Evolutionary conservation across 2,113 vertebrate species (phyloP).

Genomic region (Strix aluco): DNA sequence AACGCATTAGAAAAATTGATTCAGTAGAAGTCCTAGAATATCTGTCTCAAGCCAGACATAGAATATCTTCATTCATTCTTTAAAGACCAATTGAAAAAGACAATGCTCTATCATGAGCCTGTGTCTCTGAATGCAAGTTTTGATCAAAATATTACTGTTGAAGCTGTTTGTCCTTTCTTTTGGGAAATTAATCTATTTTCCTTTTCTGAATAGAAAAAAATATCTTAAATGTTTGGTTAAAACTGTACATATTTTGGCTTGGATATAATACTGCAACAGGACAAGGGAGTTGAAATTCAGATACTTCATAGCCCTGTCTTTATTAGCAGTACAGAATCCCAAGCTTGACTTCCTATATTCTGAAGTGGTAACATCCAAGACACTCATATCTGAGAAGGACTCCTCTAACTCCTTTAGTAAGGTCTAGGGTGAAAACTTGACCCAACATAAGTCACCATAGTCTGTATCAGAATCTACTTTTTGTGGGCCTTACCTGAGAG

Average conservation of each 20-base stretch:
- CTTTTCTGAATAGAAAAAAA: not conserved
- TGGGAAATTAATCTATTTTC: not conserved
- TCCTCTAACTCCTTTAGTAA: not conserved
- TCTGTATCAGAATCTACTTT: not conserved
- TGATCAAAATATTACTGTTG: not conserved
- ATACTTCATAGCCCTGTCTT: not conserved
- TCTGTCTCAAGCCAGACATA: not conserved
- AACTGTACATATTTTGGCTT: not conserved
- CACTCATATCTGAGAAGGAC: not conserved
- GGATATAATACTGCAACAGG: not conserved
- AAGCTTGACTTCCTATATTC: not conserved
- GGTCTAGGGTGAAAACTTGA: not conserved
- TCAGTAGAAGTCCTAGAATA: not conserved
- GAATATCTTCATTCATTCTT: not conserved
- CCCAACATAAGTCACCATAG: not conserved
- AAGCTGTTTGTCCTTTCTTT: not conserved
- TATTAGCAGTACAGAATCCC: not conserved
- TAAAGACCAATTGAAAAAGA: not conserved
- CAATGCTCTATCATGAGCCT: not conserved
- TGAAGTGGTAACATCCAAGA: not conserved
- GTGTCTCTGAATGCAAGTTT: not conserved
- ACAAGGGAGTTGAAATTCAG: not conserved
- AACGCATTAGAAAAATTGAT: not conserved
- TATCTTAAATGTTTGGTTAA: not conserved
- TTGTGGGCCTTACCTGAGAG: fast-evolving